Base-by-base conservation (phyloP, 1,140 invertebrate species). In the Drosophila athabasca region DNA sequence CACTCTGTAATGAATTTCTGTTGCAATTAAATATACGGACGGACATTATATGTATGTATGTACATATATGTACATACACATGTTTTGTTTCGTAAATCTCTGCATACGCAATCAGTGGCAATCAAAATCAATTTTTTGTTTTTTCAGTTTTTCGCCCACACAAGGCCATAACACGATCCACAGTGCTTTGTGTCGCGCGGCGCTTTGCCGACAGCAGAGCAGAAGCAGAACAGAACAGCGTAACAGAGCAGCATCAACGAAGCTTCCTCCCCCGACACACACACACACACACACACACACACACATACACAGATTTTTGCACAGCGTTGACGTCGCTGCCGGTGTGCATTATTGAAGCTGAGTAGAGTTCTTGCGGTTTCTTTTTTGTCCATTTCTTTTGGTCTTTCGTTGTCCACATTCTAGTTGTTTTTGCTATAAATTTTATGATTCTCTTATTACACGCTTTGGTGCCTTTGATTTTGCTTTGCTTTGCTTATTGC, bases 371-470 rank as follows among this genome's bases (percentile, higher is more conserved):
- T 60, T 53, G 19, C 51, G 51, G 55, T 49, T 65, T 52, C 35
- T 35, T 35, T 39, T 73, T 57, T 76, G 46, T 29, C 2, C 11
- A 48, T 58, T 17, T 24, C 41, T 15, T 5, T 19, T 54, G 17
- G 19, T 41, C 46, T 54, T 54, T 62, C 53, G 49, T 31, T 54
- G 43, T 48, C 54, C 69, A 29, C 49, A 66, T 62, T 45, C 24
- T 65, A 48, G 39, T 60, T 45, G 24, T 61, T 39, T 39, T 65
- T 82, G 74, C 79, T 76, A 78, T 83, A 71, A 62, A 62, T 83
- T 73, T 65, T 80, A 80, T 70, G 68, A 77, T 81, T 77, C 65
- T 79, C 71, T 60, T 85, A 84, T 87, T 87, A 81, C 70, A 88
- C 75, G 81, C 68, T 70, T 85, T 77, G 82, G 50, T 85, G 81